Conservation (phyloP, 2,113 vertebrate genomes). For the Tetraodon nigroviridis region DNA sequence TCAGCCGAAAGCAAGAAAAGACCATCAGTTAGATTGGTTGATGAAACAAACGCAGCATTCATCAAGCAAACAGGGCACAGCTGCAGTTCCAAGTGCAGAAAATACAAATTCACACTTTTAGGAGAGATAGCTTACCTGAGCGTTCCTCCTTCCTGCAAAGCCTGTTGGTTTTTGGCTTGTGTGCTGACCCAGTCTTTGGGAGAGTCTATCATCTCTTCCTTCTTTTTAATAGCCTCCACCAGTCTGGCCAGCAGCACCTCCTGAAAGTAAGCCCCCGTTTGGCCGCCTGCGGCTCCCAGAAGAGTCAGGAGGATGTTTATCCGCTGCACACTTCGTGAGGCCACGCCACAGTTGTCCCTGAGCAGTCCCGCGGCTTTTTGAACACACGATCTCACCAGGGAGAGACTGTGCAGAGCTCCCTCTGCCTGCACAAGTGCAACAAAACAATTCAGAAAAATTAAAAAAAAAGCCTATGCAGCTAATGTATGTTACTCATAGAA, state of each 20-base stretch:
- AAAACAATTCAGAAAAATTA: not conserved
- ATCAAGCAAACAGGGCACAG: not conserved
- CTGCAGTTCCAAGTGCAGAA: too few species aligned
- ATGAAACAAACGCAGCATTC: not conserved
- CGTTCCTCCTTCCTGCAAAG: slow-evolving; percentile 74
- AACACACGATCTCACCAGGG: slow-evolving; percentile 67
- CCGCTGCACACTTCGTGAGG: slow-evolving; percentile 59
- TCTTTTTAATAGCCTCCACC: slow-evolving; percentile 40
- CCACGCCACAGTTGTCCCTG: slow-evolving; percentile 42
- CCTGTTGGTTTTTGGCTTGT: slow-evolving; percentile 66
- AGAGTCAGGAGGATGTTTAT: slow-evolving; percentile 64
- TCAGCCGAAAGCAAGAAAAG: not conserved
- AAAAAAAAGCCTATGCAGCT: not conserved
- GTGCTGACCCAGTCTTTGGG: slow-evolving; percentile 67
- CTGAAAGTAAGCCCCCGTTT: slow-evolving; percentile 53
- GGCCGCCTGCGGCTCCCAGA: slow-evolving; percentile 25
- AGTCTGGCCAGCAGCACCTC: slow-evolving; percentile 56
- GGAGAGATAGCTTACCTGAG: slow-evolving; percentile 56
- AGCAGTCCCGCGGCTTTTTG: slow-evolving; percentile 72
- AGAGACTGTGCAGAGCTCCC: slow-evolving; percentile 52
- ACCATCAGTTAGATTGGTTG: not conserved
- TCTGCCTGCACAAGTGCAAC: slow-evolving; percentile 29
- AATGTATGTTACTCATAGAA: not conserved
- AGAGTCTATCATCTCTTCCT: slow-evolving; percentile 40
- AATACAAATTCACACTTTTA: not conserved